Percentiles rank a stretch among this genome's conserved stretches.
Evolutionary conservation across 2,797 vertebrate species (phyloP).

Genomic region (Psittacula echo): DNA sequence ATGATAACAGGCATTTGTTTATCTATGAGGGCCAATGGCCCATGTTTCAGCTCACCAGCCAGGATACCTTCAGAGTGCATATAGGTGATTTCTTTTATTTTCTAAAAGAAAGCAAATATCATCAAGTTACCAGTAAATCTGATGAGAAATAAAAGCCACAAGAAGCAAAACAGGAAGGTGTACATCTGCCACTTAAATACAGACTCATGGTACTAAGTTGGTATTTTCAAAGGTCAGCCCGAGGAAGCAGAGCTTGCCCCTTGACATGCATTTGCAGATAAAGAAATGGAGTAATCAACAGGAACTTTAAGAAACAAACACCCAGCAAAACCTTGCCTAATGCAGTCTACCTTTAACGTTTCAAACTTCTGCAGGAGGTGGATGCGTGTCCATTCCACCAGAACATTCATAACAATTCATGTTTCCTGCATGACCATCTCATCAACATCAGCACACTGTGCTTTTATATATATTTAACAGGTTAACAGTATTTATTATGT

Average conservation of each 20-base stretch:
- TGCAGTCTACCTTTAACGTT: neutral
- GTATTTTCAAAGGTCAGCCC: neutral
- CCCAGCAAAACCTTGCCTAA: neutral
- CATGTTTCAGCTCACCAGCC: slow-evolving; percentile 95
- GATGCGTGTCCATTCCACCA: accelerated
- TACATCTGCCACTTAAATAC: neutral
- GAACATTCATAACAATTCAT: neutral
- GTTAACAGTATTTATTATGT: neutral
- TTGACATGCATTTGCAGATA: neutral
- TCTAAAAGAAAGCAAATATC: slow-evolving; percentile 74
- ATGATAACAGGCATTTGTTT: slow-evolving; percentile 97
- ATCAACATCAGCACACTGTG: neutral
- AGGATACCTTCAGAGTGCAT: slow-evolving; percentile 98
- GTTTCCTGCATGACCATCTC: neutral
- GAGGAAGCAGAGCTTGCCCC: neutral
- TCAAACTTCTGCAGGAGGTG: neutral
- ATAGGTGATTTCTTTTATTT: slow-evolving; percentile 99
- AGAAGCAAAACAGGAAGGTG: neutral
- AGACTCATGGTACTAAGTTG: neutral
- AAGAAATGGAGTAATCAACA: neutral
- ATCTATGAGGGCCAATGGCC: slow-evolving; percentile 91
- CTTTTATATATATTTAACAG: neutral
- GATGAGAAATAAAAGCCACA: neutral
- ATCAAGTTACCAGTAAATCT: neutral
- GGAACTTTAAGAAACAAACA: neutral